Base-by-base conservation (phyloP, 2,888 invertebrate species). In the Clostera curtula region DNA sequence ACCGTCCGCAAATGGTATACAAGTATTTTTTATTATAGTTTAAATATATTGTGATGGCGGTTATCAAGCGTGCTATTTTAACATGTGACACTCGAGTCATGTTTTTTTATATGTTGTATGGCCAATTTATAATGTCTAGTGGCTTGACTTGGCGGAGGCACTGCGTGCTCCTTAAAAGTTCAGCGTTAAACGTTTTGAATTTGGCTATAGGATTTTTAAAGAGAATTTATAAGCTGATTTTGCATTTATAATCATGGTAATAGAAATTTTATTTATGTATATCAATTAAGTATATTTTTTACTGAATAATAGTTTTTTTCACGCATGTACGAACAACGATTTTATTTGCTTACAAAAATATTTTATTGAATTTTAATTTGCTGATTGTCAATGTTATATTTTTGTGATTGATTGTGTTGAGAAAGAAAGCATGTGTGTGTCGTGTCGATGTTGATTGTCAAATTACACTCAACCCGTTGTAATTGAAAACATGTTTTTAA, bases 191-290 rank as follows among this genome's bases (percentile, higher is more conserved):
- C n/a, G n/a, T n/a, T n/a, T n/a, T n/a, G n/a, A n/a, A n/a, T n/a
- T n/a, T 42, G 31, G 39, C 24, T 34, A 21, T 33, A 33, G 24
- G 6, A 23, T 15, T 28, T 31, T 40, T 26, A n/a, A n/a, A n/a
- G 39, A 40, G 39, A 40, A 43, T 49, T 45, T 48, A 32, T 43
- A 43, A 46, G 39, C 40, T 41, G 43, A 43, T 49, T 54, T 65
- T 75, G 76, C 77, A 79, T 79, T 79, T 79, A 79, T 66, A 48
- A 61, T 54, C 66, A 63, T 68, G 65, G 55, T 43, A 50, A 50
- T 49, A 47, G 43, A 44, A n/a, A 36, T 44, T 20, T 24, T 42
- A 39, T 42, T 36, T 49, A 50, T 64, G 48, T 50, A 50, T 56
- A 41, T 46, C 27, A 38, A 43, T 39, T 39, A 34, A 24, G 40